Base-by-base conservation (phyloP, 2,888 invertebrate species). In the Melinaea marsaeus region DNA sequence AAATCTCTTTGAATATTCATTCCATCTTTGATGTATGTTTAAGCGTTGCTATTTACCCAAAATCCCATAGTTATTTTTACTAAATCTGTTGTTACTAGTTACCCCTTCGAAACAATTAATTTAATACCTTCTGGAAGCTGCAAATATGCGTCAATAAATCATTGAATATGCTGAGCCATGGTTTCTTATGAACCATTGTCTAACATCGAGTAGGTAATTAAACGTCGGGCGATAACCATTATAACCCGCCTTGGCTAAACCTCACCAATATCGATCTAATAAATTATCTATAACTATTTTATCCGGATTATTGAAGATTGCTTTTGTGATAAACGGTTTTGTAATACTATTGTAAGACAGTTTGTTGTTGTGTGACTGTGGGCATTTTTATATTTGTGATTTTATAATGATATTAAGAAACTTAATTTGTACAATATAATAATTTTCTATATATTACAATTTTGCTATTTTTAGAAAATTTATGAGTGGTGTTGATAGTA, bases 181-280 rank as follows among this genome's bases (percentile, higher is more conserved):
- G 83, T 83, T 89, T 90, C 90, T 90, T 90, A 90, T 86, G 86
- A 89, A 84, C 86, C 83, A 88, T 89, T 87, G 89, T 89, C 86
- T 86, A 79, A 74, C 78, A 79, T 83, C 77, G 80, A 79, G 77
- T 76, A 81, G 73, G 90, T 88, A 89, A 90, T 89, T 89, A 90
- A 87, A 87, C 81, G 32, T 51, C 51, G 71, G 74, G 72, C 81
- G 86, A 90, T 89, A 88, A 88, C 88, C 82, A 80, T 88, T 86
- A 87, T 79, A 79, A 81, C 75, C 71, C 69, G 73, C 78, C 72
- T 71, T 74, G 79, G 82, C 79, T 80, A 83, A 81, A 83, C 83
- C 85, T 82, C 75, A 79, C 76, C 80, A 78, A 86, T 90, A 90
- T 89, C 88, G 87, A 87, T 85, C 84, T 78, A 84, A 88, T 90